These are phyloP conservation scores for Trematocara unimaculatum DNA, from an alignment of 2,113 vertebrate genomes.

Conservation along the genomic window DNA sequence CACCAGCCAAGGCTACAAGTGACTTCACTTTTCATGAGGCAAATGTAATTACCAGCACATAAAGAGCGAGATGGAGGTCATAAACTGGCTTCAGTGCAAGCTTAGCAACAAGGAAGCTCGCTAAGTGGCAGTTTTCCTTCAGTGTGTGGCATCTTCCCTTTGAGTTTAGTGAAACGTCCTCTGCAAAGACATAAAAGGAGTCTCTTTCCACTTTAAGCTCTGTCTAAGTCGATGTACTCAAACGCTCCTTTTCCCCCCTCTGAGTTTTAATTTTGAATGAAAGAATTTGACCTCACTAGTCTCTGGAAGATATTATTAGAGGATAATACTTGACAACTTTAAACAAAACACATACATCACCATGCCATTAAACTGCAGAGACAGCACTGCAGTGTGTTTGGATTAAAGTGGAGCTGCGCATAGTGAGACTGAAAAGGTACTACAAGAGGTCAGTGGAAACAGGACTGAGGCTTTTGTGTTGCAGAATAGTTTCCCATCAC, in stretches of 20 bases:
- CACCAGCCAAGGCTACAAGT: constrained; percentile 38
- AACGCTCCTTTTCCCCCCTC: neutral
- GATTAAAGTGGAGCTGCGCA: neutral
- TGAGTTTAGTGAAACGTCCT: constrained; percentile 23
- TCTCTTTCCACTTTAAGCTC: constrained; percentile 2
- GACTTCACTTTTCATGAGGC: constrained; percentile 52
- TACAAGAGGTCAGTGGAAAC: neutral
- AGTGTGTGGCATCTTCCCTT: constrained; percentile 31
- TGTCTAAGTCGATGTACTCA: constrained; percentile 14
- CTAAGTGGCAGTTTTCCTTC: constrained; percentile 27
- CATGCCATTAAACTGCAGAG: neutral
- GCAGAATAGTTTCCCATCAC: constrained; percentile 1
- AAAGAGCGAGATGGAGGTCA: constrained; percentile 16
- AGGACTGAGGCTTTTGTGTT: neutral
- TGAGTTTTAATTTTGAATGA: constrained; percentile 5
- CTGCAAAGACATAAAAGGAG: neutral
- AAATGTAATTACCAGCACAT: constrained; percentile 47
- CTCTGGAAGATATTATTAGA: neutral
- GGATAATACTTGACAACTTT: constrained; percentile 1
- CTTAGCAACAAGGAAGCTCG: neutral
- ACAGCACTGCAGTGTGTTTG: neutral
- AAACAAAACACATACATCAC: neutral
- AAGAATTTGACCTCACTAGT: constrained; percentile 20
- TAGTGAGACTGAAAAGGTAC: neutral
- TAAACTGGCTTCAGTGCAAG: neutral